A percentile compares a stretch with the other conserved stretches of the same genome.
phyloP scores from a whole-genome alignment of 1,140 invertebrate genomes.

The Drosophila yakuba region DNA sequence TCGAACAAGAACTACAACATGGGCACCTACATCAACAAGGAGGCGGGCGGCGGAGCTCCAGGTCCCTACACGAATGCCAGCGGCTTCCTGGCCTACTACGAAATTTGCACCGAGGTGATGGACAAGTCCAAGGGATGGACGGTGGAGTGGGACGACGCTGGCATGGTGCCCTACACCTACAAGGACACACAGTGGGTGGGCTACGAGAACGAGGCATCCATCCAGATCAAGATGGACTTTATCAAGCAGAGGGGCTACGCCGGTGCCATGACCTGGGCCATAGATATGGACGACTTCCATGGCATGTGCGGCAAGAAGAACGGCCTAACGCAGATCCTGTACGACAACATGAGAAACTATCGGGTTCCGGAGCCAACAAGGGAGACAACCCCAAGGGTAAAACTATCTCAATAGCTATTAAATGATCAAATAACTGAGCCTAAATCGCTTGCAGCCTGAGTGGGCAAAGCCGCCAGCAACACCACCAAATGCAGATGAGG shows the following conservation, averaged over 20 bases:
- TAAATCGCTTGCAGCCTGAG: conserved; percentile 86
- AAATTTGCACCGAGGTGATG: conserved; percentile 92
- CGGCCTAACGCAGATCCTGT: conserved; percentile 89
- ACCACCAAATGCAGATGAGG: conserved; percentile 84
- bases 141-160: conserved; percentile 92
- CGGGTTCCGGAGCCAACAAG: conserved; percentile 89
- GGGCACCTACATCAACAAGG: conserved; percentile 94
- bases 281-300: conserved; percentile 94
- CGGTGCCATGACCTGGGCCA: conserved; percentile 95
- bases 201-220: conserved; percentile 89
- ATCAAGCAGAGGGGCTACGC: conserved; percentile 92
- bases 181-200: conserved; percentile 96
- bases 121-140: conserved; percentile 90
- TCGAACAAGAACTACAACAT: conserved; percentile 93
- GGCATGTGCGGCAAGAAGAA: conserved; percentile 91
- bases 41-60: conserved; percentile 92
- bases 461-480: conserved; percentile 90
- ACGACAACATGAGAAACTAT: conserved; percentile 91
- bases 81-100: conserved; percentile 95
- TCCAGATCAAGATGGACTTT: conserved; percentile 95
- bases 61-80: conserved; percentile 94
- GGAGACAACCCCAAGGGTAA: conserved; percentile 88
- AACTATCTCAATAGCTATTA: conserved; percentile 84
- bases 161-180: conserved; percentile 93
- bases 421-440: conserved; percentile 1